Evolutionary conservation across 2,888 invertebrate genomes (phyloP), one percentile per base, ranked within the genome.

Genomic region (Rotaria magnacalcarata): DNA sequence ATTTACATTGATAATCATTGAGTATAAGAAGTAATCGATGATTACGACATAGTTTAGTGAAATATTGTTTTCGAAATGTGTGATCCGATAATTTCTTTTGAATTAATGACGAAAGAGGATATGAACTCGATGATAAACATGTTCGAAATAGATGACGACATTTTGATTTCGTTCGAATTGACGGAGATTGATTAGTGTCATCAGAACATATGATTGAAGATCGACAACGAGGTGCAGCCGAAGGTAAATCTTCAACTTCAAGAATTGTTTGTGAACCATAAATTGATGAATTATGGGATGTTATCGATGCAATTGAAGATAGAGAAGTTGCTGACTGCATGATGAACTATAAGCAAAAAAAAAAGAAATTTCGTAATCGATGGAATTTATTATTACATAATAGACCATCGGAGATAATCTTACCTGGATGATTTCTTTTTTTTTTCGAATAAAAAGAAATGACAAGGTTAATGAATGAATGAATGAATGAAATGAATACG

Each of bases 21-120:
- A 80, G 80, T n/a, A 80, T 47, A n/a, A 80, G 47, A 47, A 80
- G 47, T n/a, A 80, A 47, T 47, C 47, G 80, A 47, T 47, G 80
- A 10, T 43, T 8, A 19, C 14, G 80, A n/a, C 24, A 43, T 43
- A 80, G 19, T n/a, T 80, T 43, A 24, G 47, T 3, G 19, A 80
- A 80, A 14, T n/a, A 80, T 47, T 80, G 41, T 47, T 80, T 43
- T 80, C 47, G 80, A 47, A 47, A 6, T 43, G 6, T 11, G 10
- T 43, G 7, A 80, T 21, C 21, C n/a, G 47, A n/a, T 8, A 24
- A 14, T 47, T n/a, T 24, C 10, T 41, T 24, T 24, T 47, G 43
- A 14, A 41, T 43, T n/a, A 41, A 21, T n/a, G 34, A 19, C 11
- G 47, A 8, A 47, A 47, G 80, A n/a, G 80, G 14, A 19, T n/a